Base-by-base conservation (phyloP, 1,140 invertebrate species). In the Hyposmocoma kahamanoa region DNA sequence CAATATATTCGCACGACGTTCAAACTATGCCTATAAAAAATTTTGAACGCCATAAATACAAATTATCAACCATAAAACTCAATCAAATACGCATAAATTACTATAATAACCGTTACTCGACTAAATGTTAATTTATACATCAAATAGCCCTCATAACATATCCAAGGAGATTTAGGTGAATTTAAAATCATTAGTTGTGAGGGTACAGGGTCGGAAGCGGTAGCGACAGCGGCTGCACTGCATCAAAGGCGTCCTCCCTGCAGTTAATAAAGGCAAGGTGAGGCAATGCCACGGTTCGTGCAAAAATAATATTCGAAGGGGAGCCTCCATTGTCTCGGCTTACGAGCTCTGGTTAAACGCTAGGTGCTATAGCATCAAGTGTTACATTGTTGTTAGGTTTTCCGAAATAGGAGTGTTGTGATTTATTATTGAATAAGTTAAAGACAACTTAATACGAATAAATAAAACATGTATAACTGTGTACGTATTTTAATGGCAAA, bases 211-310 rank as follows among this genome's bases (percentile, higher is more conserved):
- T n/a, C n/a, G n/a, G n/a, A n/a, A n/a, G n/a, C n/a, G n/a, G n/a
- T n/a, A n/a, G n/a, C n/a, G n/a, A n/a, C n/a, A n/a, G n/a, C n/a
- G n/a, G n/a, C n/a, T n/a, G n/a, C n/a, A 72, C 63, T 77, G 68
- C 65, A 80, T 78, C 71, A 84, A 84, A 81, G 74, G 72, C 65
- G 66, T 20, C 56, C 58, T 46, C 59, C 66, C 67, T 72, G 60
- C 52, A 76, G 70, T 84, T 82, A 81, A 84, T 81, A 81, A 81
- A 47, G 73, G n/a, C 67, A 76, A 82, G 78, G 75, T 74, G 71
- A 75, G 64, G 62, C 72, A 60, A 72, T 76, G 50, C 56, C 57
- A 60, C 62, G 55, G 56, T 60, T 72, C 63, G 67, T 75, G 75
- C 61, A 77, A 77, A 84, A 80, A 78, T 79, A 72, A 72, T 73